Evolutionary conservation across 2,888 invertebrate species (phyloP).

Genomic region (Drosophila monieri): DNA sequence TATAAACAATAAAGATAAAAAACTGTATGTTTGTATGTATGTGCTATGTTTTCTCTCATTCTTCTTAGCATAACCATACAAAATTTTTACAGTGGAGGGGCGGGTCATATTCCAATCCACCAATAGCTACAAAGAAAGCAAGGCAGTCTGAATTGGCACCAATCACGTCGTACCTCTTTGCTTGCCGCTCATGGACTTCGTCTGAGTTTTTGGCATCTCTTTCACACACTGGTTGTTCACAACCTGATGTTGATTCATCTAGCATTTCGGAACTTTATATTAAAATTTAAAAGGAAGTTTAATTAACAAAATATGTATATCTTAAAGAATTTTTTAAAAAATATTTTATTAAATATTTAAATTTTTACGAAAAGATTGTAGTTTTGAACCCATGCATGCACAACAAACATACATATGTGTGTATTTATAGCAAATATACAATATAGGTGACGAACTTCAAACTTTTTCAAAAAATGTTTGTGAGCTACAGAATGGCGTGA

Average conservation of each 20-base stretch:
- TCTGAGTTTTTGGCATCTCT: constrained; percentile 44
- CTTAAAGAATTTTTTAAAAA: neutral
- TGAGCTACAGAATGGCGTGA: too few species aligned
- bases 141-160: constrained; percentile 49
- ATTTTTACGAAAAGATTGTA: too few species aligned
- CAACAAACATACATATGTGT: too few species aligned
- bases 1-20: too few species aligned
- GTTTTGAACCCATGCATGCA: too few species aligned
- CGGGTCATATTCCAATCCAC: constrained; percentile 49
- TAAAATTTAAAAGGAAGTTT: neutral
- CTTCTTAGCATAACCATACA: neutral
- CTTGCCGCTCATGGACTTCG: constrained; percentile 49
- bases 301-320: neutral
- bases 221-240: constrained; percentile 43
- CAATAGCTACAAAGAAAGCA: constrained; percentile 61
- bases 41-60: neutral
- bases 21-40: too few species aligned
- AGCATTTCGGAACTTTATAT: constrained; percentile 5
- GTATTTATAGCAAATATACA: too few species aligned
- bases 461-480: too few species aligned
- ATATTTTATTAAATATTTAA: too few species aligned
- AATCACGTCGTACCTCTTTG: constrained; percentile 60
- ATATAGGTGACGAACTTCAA: too few species aligned
- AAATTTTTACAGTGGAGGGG: constrained; percentile 9
- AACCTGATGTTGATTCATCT: constrained; percentile 9